Conservation (phyloP, 1,140 invertebrate species). For the Diabrotica undecimpunctata region DNA sequence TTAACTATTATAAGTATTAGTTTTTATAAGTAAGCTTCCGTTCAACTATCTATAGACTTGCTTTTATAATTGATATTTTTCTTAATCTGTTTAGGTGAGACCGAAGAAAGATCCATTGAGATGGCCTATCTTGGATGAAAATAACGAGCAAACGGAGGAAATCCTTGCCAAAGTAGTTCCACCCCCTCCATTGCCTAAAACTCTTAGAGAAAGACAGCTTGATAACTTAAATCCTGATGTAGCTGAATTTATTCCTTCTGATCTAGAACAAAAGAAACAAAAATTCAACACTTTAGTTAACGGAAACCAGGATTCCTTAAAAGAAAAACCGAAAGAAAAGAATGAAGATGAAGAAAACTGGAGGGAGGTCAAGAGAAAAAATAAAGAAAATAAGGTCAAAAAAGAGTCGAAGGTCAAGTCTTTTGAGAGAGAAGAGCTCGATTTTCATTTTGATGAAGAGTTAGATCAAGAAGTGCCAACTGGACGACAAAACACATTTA, state of each 20-base stretch:
- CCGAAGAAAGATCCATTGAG: constrained; percentile 74
- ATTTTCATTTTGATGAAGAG: constrained; percentile 98
- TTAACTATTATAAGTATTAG: constrained; percentile 3
- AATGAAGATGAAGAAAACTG: constrained; percentile 35
- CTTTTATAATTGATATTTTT: constrained; percentile 1
- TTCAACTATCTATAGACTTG: background rate
- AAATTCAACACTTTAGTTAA: constrained; percentile 66
- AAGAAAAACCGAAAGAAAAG: constrained; percentile 60
- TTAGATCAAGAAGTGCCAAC: constrained; percentile 64
- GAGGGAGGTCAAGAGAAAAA: constrained; percentile 42
- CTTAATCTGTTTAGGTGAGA: constrained; percentile 59
- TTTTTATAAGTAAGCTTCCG: background rate
- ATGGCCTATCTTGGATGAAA: constrained; percentile 76
- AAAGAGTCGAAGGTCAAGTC: constrained; percentile 42
- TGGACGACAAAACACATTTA: constrained; percentile 77
- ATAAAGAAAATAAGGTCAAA: constrained; percentile 45
- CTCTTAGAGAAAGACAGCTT: constrained; percentile 28
- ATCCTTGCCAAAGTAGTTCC: constrained; percentile 60
- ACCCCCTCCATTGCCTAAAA: constrained; percentile 61
- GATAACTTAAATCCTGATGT: constrained; percentile 74
- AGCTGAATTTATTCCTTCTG: constrained; percentile 73
- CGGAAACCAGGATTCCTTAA: constrained; percentile 68
- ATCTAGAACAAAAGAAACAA: constrained; percentile 57
- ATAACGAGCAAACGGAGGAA: constrained; percentile 49
- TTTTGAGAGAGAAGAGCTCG: constrained; percentile 76